A percentile compares a stretch with the other conserved stretches of the same genome.
These are phyloP conservation scores for Dromiciops gliroides DNA, from an alignment of 2,113 vertebrate genomes.

Conservation along the genomic window DNA sequence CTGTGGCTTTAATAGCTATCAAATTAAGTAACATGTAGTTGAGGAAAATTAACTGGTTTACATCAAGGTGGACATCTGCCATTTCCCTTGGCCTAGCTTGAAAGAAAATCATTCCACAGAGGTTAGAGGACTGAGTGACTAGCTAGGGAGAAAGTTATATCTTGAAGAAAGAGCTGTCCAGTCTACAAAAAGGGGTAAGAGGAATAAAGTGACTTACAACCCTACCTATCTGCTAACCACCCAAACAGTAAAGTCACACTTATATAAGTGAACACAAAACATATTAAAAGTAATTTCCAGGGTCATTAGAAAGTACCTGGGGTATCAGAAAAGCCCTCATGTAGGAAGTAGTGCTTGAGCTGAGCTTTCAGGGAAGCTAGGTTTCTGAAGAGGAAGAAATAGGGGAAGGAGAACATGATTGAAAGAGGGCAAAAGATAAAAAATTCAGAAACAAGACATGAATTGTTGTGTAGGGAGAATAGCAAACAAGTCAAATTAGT, in stretches of 20 bases:
- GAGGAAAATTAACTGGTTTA: not conserved
- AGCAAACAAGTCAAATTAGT: not conserved
- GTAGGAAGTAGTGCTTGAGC: not conserved
- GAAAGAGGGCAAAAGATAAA: not conserved
- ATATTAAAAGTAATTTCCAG: not conserved
- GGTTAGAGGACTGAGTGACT: not conserved
- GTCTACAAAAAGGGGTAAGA: not conserved
- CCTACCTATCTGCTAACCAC: not conserved
- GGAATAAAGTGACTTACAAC: too few species aligned
- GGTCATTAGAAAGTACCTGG: not conserved
- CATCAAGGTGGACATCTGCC: not conserved
- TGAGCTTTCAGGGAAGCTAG: not conserved
- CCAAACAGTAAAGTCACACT: not conserved
- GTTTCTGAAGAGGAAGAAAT: not conserved
- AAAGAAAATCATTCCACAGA: not conserved
- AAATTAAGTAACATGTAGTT: too few species aligned
- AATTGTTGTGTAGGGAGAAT: not conserved
- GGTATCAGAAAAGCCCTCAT: not conserved
- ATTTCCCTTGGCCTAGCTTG: not conserved
- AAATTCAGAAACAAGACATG: not conserved
- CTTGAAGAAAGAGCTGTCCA: not conserved
- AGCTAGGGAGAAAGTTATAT: not conserved
- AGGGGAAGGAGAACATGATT: not conserved
- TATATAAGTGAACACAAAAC: not conserved
- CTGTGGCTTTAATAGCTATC: not conserved